These are phyloP conservation scores for Champsocephalus esox DNA, from an alignment of 2,797 vertebrate species.

Conservation along the genomic window DNA sequence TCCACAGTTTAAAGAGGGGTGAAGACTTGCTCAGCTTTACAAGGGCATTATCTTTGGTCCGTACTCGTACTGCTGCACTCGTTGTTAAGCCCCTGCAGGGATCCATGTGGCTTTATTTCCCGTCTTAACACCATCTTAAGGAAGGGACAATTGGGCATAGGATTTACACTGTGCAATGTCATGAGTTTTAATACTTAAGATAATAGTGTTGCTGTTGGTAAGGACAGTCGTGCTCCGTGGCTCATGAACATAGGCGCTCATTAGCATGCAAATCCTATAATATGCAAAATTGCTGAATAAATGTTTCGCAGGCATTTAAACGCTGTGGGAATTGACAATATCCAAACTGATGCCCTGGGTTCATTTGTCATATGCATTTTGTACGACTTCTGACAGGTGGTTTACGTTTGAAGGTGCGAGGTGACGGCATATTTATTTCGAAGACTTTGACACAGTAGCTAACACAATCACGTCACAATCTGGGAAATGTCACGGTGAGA, in stretches of 20 bases:
- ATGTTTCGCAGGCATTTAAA: constrained; percentile 57
- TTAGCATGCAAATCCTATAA: constrained; percentile 67
- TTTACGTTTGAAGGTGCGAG: constrained; percentile 25
- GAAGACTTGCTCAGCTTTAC: constrained; percentile 44
- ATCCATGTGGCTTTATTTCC: constrained; percentile 62
- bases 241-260: constrained; percentile 42
- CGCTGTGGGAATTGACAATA: constrained; percentile 28
- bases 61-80: constrained; percentile 34
- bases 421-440: constrained; percentile 23
- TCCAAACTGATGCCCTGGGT: constrained; percentile 35
- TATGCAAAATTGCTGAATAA: constrained; percentile 63
- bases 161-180: constrained; percentile 61
- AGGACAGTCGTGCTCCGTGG: constrained; percentile 44
- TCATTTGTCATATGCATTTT: constrained; percentile 33
- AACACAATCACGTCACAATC: constrained; percentile 28
- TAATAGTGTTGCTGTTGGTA: constrained; percentile 41
- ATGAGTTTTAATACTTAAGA: constrained; percentile 65
- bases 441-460: constrained; percentile 25
- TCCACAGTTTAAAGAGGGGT: constrained; percentile 43
- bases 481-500: constrained; percentile 12
- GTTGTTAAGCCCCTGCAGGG: constrained; percentile 60
- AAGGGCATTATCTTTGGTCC: constrained; percentile 51
- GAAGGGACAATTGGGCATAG: constrained; percentile 59
- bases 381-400: constrained; percentile 49
- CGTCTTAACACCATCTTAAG: constrained; percentile 47